Evolutionary conservation across 2,888 invertebrate genomes (phyloP), one percentile per base, ranked within the genome.

Genomic region (Stenotaenia linearis): DNA sequence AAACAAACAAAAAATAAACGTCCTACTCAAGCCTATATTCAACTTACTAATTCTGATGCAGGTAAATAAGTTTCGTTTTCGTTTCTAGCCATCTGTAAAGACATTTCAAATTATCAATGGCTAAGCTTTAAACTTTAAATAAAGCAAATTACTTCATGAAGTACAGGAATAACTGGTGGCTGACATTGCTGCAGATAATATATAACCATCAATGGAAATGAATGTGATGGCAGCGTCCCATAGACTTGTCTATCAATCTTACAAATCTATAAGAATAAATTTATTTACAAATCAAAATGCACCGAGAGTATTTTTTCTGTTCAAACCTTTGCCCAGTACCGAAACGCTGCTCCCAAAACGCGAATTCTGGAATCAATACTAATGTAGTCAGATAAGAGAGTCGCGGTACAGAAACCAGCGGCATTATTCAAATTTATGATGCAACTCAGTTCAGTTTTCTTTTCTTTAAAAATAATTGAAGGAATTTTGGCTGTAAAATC

Each of bases 151-250:
- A 78, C 77, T 30, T 80, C 80, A 32, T 77, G 80, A 32, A 88
- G 84, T 82, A 87, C 85, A 81, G 88, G 87, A 7, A 89, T 83
- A 28, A 88, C 86, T 21, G 89, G 89, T 37, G 88, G 83, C 1
- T 87, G 80, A 37, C 83, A 81, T 81, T 87, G 86, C 82, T 89
- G 89, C 75, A 89, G 84, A 83, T 85, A 89, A 83, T 87, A 88
- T 7, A 89, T 84, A 0, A 88, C 85, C 86, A 90, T 85, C 50
- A 90, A 81, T 32, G 86, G 84, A 82, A 86, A 88, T 35, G 86
- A 86, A 82, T 88, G 87, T 0, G 88, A 84, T 1, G 89, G 88
- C 61, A 89, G 84, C 15, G 87, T 87, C 7, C 89, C 89, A 76
- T 84, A 84, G 21, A 86, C 84, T 81, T 87, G 87, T 40, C 86